These are phyloP conservation scores for Meriones psammophilus DNA, from an alignment of 2,797 vertebrate species.

Conservation along the genomic window DNA sequence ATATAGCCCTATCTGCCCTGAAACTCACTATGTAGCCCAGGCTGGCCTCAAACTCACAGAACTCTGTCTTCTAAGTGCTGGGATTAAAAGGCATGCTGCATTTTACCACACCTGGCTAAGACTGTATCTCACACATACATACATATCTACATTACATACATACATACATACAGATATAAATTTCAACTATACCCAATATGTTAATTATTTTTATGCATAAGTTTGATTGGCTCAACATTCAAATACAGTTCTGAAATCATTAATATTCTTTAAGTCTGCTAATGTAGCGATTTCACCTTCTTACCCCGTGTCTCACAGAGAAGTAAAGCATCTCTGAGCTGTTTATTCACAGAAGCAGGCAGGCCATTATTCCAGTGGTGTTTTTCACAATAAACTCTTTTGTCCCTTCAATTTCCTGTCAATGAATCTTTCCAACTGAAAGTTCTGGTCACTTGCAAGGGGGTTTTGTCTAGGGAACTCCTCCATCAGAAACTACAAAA, in stretches of 20 bases:
- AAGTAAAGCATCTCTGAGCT: background rate
- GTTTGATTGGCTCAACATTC: background rate
- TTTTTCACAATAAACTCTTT: constrained; percentile 8
- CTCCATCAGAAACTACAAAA: background rate
- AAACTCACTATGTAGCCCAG: background rate
- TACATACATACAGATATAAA: background rate
- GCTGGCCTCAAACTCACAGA: background rate
- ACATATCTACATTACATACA: background rate
- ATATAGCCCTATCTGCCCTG: background rate
- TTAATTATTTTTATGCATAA: background rate
- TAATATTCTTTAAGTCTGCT: background rate
- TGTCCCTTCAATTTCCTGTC: constrained; percentile 38
- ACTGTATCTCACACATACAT: background rate
- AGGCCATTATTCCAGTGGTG: background rate
- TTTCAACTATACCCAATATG: background rate
- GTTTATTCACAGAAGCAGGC: constrained; percentile 41
- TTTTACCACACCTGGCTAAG: background rate
- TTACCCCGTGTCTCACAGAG: background rate
- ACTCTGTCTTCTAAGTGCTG: background rate
- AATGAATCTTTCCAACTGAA: background rate
- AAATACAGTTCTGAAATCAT: background rate
- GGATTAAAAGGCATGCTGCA: background rate
- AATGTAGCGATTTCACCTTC: background rate
- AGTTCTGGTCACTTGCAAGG: background rate
- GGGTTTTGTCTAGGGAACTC: background rate